Evolutionary conservation across 2,888 invertebrate species (phyloP).

Genomic region (Agonum fuliginosum): DNA sequence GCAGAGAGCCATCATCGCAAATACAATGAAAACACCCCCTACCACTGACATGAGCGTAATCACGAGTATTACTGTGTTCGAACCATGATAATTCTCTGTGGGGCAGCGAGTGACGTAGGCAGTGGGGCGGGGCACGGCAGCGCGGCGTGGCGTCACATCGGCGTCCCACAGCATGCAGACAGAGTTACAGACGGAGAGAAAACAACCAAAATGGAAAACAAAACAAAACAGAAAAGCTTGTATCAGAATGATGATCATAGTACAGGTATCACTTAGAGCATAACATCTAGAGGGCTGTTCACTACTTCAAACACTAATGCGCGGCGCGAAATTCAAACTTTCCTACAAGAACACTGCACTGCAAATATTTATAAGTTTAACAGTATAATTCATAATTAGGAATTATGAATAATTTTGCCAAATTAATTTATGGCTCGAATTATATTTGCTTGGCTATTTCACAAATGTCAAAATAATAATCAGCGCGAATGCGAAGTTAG

Average conservation of each 20-base stretch:
- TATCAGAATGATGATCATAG: constrained; percentile 51
- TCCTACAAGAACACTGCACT: no score
- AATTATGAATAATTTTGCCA: no score
- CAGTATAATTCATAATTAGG: no score
- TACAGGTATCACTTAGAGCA: constrained; percentile 52
- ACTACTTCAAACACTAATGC: constrained; percentile 56
- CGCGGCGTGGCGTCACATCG: constrained; percentile 64
- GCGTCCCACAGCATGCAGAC: constrained; percentile 76
- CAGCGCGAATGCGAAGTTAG: no score
- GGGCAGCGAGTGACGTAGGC: constrained; percentile 64
- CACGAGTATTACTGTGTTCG: constrained; percentile 98
- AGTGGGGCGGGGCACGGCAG: constrained; percentile 64
- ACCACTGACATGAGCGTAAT: constrained; percentile 98
- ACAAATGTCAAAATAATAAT: no score
- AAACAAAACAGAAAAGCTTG: constrained; percentile 67
- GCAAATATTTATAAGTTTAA: no score
- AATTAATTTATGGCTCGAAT: no score
- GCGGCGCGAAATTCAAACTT: constrained; percentile 63
- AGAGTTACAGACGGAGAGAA: constrained; percentile 76
- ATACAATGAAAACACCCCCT: constrained; percentile 99
- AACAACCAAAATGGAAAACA: constrained; percentile 76
- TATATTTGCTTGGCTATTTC: no score
- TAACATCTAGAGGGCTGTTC: constrained; percentile 31
- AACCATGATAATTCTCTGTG: constrained; percentile 96
- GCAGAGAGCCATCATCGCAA: constrained; percentile 99